Evolutionary conservation across 2,888 invertebrate species (phyloP).

Genomic region (Plemyria rubiginata): DNA sequence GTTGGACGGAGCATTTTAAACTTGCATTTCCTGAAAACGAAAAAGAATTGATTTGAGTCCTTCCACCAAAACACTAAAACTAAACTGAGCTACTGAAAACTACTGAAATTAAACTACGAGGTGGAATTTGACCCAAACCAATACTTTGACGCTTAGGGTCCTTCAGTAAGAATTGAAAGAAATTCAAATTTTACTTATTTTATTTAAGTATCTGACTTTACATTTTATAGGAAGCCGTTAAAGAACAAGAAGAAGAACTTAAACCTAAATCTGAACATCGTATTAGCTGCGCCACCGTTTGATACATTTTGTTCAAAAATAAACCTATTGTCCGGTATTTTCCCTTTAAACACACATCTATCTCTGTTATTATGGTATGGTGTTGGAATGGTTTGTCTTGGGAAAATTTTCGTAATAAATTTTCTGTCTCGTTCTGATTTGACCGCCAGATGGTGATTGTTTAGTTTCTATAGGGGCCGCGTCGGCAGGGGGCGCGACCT

Average conservation of each 20-base stretch:
- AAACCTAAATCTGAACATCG: constrained; percentile 23
- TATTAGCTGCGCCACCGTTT: background rate
- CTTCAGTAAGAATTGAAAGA: constrained; percentile 3
- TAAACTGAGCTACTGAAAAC: constrained; percentile 39
- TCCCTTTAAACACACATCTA: constrained; percentile 14
- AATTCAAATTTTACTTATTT: constrained; percentile 6
- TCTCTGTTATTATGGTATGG: background rate
- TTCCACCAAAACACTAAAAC: constrained; percentile 62
- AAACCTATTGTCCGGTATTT: constrained; percentile 1
- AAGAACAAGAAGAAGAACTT: constrained; percentile 15
- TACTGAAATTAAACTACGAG: constrained; percentile 44
- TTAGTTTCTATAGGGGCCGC: constrained; percentile 62
- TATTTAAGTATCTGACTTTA: constrained; percentile 4
- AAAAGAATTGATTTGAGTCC: constrained; percentile 71
- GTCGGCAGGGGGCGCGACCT: constrained; percentile 65
- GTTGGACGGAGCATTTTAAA: constrained; percentile 14
- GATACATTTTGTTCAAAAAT: constrained; percentile 3
- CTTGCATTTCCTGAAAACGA: constrained; percentile 59
- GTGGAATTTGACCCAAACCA: constrained; percentile 79
- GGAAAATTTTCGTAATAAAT: constrained; percentile 1
- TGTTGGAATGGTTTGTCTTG: constrained; percentile 6
- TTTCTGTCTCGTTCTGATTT: constrained; percentile 1
- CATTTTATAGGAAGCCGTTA: background rate
- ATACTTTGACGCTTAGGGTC: constrained; percentile 52
- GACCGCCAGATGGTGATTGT: constrained; percentile 5